A percentile compares a stretch with the other conserved stretches of the same genome.
Evolutionary conservation across 1,140 invertebrate species (phyloP).

Genomic region (Dreissena rostriformis): DNA sequence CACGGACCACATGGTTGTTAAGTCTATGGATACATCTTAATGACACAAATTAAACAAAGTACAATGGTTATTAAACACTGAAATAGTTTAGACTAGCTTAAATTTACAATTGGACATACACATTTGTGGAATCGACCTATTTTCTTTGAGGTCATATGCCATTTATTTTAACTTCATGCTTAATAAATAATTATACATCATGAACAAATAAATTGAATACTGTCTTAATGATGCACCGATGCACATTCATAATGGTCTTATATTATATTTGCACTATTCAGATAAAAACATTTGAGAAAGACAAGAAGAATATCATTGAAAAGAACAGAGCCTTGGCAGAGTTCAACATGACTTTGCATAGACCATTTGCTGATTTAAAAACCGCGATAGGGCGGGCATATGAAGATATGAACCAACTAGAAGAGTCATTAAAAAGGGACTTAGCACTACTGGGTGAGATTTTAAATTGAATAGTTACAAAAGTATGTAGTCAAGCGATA

Average conservation of each 20-base stretch:
- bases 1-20: too few relatives aligned
- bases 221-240: too few relatives aligned
- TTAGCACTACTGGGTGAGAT: conserved; percentile 65
- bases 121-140: neutral
- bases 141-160: neutral
- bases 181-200: conserved; percentile 16
- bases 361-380: conserved; percentile 86
- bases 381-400: conserved; percentile 87
- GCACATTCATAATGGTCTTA: too few relatives aligned
- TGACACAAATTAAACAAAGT: too few relatives aligned
- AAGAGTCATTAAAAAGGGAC: conserved; percentile 57
- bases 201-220: too few relatives aligned
- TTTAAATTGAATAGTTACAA: neutral
- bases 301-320: conserved; percentile 92
- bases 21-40: too few relatives aligned
- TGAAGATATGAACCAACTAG: conserved; percentile 78
- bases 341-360: conserved; percentile 91
- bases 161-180: neutral
- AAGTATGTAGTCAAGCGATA: too few relatives aligned
- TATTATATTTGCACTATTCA: conserved; percentile 80
- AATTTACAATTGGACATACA: neutral
- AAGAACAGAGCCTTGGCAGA: conserved; percentile 93
- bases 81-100: too few relatives aligned
- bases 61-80: too few relatives aligned
- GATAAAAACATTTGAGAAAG: conserved; percentile 89